Conservation (phyloP, 92 coral and sea anemone species). For the Actinernus sp. region DNA sequence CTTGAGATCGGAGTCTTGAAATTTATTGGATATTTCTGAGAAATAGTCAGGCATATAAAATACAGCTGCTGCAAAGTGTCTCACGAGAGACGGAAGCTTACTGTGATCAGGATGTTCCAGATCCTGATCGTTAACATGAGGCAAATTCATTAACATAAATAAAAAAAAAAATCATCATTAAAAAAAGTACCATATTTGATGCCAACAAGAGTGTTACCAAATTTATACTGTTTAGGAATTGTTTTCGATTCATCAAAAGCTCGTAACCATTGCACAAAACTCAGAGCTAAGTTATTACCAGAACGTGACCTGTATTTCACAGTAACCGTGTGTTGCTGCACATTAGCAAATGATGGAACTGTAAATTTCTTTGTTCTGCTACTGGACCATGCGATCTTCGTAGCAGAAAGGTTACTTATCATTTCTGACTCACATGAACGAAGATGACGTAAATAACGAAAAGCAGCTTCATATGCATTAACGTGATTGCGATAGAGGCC, state of each 20-base stretch:
- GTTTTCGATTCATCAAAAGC: neutral
- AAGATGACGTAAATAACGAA: conserved; percentile 3
- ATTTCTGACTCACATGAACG: conserved; percentile 16
- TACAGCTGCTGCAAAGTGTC: neutral
- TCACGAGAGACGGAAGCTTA: neutral
- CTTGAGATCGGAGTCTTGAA: conserved; percentile 1
- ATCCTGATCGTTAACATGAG: neutral
- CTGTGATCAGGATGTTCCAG: conserved; percentile 5
- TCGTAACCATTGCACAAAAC: conserved; percentile 14
- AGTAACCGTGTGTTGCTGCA: neutral
- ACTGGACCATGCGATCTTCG: conserved; percentile 13
- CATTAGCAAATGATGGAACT: neutral
- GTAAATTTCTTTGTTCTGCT: conserved; percentile 9
- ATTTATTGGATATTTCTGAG: neutral
- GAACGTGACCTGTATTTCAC: neutral
- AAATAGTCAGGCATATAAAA: neutral
- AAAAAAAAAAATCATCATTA: neutral
- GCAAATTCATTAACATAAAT: conserved; percentile 1
- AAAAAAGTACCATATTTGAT: conserved; percentile 9
- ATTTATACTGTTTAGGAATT: neutral
- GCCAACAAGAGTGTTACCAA: conserved; percentile 8
- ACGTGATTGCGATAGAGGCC: conserved; percentile 7
- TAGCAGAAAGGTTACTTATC: neutral
- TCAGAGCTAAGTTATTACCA: neutral
- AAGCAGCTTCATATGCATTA: conserved; percentile 7